Conservation (phyloP, 2,888 invertebrate species). For the Troides helena region DNA sequence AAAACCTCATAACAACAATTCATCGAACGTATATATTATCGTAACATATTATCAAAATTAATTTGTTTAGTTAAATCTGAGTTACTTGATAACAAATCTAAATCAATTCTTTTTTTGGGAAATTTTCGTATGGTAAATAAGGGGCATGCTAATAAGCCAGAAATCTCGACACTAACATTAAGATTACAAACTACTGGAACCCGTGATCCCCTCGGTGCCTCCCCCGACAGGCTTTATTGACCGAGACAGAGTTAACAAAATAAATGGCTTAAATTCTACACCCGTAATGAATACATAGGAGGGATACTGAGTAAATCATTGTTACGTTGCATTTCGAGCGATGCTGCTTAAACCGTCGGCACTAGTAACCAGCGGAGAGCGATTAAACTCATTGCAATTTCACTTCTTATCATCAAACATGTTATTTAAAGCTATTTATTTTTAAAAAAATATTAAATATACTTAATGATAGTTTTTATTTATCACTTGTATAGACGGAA, state of each 20-base stretch:
- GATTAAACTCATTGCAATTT: neutral
- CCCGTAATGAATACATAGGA: constrained; percentile 78
- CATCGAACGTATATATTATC: no score
- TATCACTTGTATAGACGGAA: no score
- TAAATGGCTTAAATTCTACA: constrained; percentile 81
- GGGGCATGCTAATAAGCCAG: constrained; percentile 36
- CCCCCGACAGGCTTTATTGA: constrained; percentile 69
- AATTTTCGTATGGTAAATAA: neutral
- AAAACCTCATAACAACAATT: no score
- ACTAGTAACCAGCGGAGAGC: constrained; percentile 32
- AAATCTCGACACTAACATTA: constrained; percentile 54
- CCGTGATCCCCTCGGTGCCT: constrained; percentile 54
- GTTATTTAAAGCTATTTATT: no score
- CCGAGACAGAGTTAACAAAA: constrained; percentile 76
- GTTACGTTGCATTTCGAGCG: constrained; percentile 72
- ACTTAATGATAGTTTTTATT: no score
- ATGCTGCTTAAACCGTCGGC: constrained; percentile 40
- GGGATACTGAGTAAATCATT: constrained; percentile 75
- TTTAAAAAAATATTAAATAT: no score
- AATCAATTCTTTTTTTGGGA: neutral
- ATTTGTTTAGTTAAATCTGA: no score
- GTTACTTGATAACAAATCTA: neutral
- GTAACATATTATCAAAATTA: no score
- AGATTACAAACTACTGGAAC: constrained; percentile 59
- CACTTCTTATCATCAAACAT: no score